These are phyloP conservation scores for Monochamus alternatus DNA, from an alignment of 2,888 invertebrate genomes.

Conservation along the genomic window DNA sequence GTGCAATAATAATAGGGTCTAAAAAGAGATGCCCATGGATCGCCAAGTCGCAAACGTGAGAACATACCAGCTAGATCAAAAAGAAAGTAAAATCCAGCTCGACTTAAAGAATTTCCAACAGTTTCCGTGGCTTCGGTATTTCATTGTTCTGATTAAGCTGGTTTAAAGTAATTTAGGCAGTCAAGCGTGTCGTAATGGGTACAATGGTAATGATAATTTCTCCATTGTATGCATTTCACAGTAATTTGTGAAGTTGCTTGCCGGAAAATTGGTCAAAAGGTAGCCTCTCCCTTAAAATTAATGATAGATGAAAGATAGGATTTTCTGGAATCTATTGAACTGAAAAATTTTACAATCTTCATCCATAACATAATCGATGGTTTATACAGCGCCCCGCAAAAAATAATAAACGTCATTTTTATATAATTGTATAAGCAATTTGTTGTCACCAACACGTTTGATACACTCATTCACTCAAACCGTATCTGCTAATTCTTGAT, in stretches of 20 bases:
- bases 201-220: conserved; percentile 14
- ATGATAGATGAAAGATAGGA: not conserved
- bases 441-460: too few species aligned
- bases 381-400: too few species aligned
- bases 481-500: too few species aligned
- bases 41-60: not conserved
- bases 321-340: too few species aligned
- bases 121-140: not conserved
- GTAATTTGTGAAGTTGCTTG: not conserved
- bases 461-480: too few species aligned
- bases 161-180: conserved; percentile 1
- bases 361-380: not conserved
- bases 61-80: not conserved
- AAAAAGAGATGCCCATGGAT: not conserved
- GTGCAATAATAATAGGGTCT: not conserved
- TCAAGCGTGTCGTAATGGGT: not conserved
- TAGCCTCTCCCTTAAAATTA: not conserved
- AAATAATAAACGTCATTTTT: too few species aligned
- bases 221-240: conserved; percentile 10
- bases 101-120: not conserved
- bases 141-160: conserved; percentile 4
- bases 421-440: too few species aligned
- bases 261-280: conserved; percentile 18
- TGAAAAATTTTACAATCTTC: too few species aligned
- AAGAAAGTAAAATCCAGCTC: conserved; percentile 6